These are phyloP conservation scores for Bothrops jararaca DNA, from an alignment of 2,113 vertebrate species.

Conservation along the genomic window DNA sequence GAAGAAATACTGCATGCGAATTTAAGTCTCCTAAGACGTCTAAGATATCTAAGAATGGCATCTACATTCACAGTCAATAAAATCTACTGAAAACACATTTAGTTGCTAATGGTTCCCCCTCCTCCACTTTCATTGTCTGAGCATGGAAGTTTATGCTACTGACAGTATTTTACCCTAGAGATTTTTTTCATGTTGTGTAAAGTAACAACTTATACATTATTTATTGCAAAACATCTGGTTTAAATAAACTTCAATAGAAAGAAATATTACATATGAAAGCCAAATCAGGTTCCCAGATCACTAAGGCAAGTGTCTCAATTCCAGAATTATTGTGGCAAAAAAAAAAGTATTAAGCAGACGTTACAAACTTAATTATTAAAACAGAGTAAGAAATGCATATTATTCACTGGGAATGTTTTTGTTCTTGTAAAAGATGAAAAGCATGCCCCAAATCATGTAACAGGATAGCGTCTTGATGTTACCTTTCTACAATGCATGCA, in stretches of 20 bases:
- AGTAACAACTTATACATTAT: slow-evolving; percentile 24
- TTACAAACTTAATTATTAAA: slow-evolving; percentile 31
- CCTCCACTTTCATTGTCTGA: background rate
- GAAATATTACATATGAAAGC: background rate
- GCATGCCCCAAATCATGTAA: background rate
- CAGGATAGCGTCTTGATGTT: background rate
- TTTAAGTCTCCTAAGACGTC: background rate
- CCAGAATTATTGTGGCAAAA: slow-evolving; percentile 19
- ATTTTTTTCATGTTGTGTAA: slow-evolving; percentile 27
- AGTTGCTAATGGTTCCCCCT: background rate
- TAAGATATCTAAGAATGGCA: slow-evolving; percentile 17
- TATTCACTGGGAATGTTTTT: background rate
- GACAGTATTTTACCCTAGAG: slow-evolving; percentile 1
- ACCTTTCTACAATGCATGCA: background rate
- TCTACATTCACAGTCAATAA: slow-evolving; percentile 4
- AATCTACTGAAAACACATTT: slow-evolving; percentile 13
- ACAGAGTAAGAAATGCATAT: slow-evolving; percentile 22
- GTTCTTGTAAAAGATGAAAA: background rate
- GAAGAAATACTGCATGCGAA: background rate
- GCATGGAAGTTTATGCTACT: background rate
- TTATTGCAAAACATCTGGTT: slow-evolving; percentile 49
- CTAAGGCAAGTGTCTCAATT: slow-evolving; percentile 4
- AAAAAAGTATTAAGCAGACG: slow-evolving; percentile 29
- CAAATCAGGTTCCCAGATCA: slow-evolving; percentile 16
- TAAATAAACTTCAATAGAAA: slow-evolving; percentile 18